Conservation (phyloP, 2,113 vertebrate species). For the Xerus inauris region DNA sequence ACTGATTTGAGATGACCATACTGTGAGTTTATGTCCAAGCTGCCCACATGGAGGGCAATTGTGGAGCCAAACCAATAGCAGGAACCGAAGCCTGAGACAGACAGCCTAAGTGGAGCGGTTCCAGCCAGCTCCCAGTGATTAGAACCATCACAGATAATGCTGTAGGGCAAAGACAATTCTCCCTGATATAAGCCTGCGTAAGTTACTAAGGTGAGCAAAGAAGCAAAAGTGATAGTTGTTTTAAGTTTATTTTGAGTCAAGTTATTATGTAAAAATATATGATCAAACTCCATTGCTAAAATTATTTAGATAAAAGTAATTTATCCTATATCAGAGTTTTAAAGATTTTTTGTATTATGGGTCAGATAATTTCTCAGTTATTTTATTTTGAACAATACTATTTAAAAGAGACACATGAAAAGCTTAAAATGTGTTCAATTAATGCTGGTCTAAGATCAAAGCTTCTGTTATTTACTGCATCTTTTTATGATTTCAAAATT, state of each 20-base stretch:
- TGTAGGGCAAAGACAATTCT: not conserved
- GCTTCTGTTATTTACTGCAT: not conserved
- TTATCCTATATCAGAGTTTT: not conserved
- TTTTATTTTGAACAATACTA: not conserved
- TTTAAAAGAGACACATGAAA: not conserved
- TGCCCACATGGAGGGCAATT: not conserved
- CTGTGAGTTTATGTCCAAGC: not conserved
- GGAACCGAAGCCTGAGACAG: not conserved
- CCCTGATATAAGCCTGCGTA: not conserved
- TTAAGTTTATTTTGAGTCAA: not conserved
- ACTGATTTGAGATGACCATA: not conserved
- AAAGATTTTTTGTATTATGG: not conserved
- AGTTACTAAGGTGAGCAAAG: not conserved
- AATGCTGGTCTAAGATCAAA: not conserved
- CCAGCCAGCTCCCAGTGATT: not conserved
- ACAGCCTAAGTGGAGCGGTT: too few species aligned
- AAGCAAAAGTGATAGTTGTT: not conserved
- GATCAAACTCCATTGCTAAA: not conserved
- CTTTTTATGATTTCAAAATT: not conserved
- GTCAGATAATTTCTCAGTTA: not conserved
- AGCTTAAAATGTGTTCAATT: not conserved
- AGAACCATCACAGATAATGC: not conserved
- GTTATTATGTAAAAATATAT: not conserved
- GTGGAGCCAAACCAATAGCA: not conserved
- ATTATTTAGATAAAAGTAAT: not conserved